Percentiles rank a stretch among this genome's conserved stretches.
These are phyloP conservation scores for Halcyon smyrnensis DNA, from an alignment of 2,797 vertebrate species.

Conservation along the genomic window DNA sequence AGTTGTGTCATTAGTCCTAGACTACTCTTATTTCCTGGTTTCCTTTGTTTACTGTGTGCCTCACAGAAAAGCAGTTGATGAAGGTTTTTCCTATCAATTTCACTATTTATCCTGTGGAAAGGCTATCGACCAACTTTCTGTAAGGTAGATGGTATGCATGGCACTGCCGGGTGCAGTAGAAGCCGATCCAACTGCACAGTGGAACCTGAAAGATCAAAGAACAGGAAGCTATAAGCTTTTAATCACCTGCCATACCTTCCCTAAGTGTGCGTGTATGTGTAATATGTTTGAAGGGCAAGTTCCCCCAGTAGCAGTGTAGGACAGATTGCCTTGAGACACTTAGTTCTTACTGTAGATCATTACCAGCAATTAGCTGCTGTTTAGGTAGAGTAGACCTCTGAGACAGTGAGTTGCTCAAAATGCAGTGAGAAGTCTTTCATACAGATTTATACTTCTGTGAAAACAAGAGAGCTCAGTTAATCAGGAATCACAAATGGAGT, in stretches of 20 bases:
- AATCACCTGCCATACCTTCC: neutral
- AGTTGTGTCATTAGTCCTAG: neutral
- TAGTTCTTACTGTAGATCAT: neutral
- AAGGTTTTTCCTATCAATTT: neutral
- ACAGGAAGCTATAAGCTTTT: neutral
- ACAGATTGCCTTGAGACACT: neutral
- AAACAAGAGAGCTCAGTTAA: neutral
- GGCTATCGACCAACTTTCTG: neutral
- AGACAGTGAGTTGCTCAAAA: neutral
- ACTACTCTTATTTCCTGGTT: neutral
- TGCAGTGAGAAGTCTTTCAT: neutral
- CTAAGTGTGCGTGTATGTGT: neutral
- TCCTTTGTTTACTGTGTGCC: neutral
- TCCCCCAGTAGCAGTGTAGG: neutral
- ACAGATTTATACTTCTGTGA: neutral
- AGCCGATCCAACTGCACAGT: neutral
- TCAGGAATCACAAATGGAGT: neutral
- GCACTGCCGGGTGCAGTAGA: neutral
- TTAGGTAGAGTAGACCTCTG: neutral
- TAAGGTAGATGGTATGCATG: neutral
- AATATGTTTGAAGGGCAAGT: neutral
- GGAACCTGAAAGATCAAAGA: neutral
- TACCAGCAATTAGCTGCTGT: neutral
- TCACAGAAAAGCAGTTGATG: conserved; percentile 14
- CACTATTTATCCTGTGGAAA: neutral